Base-by-base conservation (phyloP, 2,888 invertebrate genomes). In the Chrysomela aeneicollis region DNA sequence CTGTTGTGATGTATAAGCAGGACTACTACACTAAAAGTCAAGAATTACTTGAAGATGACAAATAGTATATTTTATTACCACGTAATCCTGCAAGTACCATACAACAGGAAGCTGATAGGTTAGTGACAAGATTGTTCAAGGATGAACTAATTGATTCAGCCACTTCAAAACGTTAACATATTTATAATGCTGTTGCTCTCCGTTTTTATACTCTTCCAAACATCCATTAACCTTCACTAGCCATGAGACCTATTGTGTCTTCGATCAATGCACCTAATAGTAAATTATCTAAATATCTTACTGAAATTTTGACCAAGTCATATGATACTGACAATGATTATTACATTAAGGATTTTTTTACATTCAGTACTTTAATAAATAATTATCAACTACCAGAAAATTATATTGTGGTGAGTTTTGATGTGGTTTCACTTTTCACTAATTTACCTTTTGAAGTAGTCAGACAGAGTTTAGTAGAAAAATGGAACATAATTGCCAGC, bases 241-340 rank as follows among this genome's bases (percentile, higher is more conserved):
- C 53, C 26, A 53, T 53, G 53, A 53, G 53, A 53, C 53, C 53
- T 2, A 30, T 53, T 22, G 53, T 26, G 1, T 53, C 30, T 26
- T 53, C 53, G 12, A 30, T 53, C 5, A 53, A n/a, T 53, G 6
- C 21, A n/a, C 30, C 30, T 1, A 53, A 53, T n/a, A 22, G 53
- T 2, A n/a, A n/a, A 6, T 15, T 53, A n/a, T 4, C 53, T 4
- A 8, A n/a, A n/a, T 53, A 10, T 26, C 18, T 53, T 15, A 30
- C 30, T 32, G 12, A 53, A 10, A 53, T 53, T 12, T 26, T 53
- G 18, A 26, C 30, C 1, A 30, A 5, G 9, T 4, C 53, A n/a
- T 53, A 53, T 30, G 18, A 53, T 30, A 15, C 30, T n/a, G 50
- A 53, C 8, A 53, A 53, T 53, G 30, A 22, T 2, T 22, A 2